Percentiles rank a stretch among this genome's conserved stretches.
These are phyloP conservation scores for Neoaliturus tenellus DNA, from an alignment of 2,888 invertebrate genomes.

Conservation along the genomic window DNA sequence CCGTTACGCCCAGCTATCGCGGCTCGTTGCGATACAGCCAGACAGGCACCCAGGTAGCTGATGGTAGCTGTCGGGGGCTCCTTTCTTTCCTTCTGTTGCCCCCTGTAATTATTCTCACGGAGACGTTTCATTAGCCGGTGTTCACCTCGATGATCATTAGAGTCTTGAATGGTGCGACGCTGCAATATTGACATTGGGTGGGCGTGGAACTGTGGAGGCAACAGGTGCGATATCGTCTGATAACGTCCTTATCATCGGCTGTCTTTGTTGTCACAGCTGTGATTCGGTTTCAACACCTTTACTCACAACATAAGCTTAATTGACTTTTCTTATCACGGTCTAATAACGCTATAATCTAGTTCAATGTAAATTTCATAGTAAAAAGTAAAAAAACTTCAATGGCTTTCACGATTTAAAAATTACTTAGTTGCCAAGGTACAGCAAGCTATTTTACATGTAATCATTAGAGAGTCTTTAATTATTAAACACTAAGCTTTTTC, in stretches of 20 bases:
- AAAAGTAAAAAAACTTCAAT: no score
- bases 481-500: no score
- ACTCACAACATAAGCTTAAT: not conserved
- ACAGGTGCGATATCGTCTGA: not conserved
- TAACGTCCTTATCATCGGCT: slow-evolving; percentile 7
- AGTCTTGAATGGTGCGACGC: not conserved
- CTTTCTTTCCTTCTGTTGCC: slow-evolving; percentile 1
- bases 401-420: no score
- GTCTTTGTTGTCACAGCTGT: not conserved
- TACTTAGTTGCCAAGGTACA: no score
- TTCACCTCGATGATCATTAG: not conserved
- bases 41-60: no score
- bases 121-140: not conserved
- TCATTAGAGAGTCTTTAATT: no score
- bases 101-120: not conserved
- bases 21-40: not conserved
- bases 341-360: no score
- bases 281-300: not conserved
- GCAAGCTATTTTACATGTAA: no score
- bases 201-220: not conserved
- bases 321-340: no score
- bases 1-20: not conserved
- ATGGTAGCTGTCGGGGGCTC: not conserved
- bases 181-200: not conserved
- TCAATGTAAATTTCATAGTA: no score